Evolutionary conservation across 2,888 invertebrate genomes (phyloP).

Genomic region (Caenorhabditis sp.): DNA sequence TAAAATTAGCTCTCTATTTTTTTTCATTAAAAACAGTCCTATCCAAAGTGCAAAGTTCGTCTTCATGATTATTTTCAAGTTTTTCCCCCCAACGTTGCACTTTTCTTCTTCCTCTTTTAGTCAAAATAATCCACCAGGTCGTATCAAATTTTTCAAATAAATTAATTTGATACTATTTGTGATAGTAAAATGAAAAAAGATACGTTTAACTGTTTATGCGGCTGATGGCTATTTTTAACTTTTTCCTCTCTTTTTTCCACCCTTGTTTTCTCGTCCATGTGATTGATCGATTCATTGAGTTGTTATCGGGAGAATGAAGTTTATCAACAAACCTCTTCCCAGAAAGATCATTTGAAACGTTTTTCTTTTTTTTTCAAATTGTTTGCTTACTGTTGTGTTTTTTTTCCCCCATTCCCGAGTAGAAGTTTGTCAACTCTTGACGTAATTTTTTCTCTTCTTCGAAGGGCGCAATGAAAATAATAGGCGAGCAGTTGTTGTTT

Average conservation of each 20-base stretch:
- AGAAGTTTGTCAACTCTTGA: background rate
- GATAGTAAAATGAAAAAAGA: background rate
- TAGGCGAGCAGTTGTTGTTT: background rate
- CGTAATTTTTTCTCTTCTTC: background rate
- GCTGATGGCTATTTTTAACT: background rate
- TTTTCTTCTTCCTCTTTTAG: background rate
- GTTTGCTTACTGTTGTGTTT: background rate
- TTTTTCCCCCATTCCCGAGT: background rate
- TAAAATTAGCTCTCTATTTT: too few relatives aligned
- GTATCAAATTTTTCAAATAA: background rate
- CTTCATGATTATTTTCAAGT: background rate
- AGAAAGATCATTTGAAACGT: background rate
- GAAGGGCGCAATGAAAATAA: background rate
- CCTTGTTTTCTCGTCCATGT: background rate
- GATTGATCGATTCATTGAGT: background rate
- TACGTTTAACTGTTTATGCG: background rate
- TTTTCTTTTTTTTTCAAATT: background rate
- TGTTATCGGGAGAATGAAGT: background rate
- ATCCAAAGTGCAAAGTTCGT: background rate
- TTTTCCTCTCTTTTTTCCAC: background rate
- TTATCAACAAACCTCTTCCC: background rate
- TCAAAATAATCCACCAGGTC: background rate
- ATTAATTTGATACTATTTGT: background rate
- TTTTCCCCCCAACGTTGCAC: background rate
- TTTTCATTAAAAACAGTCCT: too few relatives aligned